These are phyloP conservation scores for Pheosia gnoma DNA, from an alignment of 2,888 invertebrate species.

Conservation along the genomic window DNA sequence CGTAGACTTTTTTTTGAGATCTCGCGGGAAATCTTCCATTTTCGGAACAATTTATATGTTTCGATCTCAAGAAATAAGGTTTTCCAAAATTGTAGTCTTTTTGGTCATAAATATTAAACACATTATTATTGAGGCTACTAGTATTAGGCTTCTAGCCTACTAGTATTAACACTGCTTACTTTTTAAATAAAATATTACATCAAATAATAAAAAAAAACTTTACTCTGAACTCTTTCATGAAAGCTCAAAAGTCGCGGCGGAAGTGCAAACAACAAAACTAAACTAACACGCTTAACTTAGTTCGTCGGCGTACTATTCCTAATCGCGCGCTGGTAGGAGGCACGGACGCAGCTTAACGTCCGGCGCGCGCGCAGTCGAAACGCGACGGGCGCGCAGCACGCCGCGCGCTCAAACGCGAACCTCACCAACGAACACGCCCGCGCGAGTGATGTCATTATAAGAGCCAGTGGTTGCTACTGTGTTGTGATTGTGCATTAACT, in stretches of 20 bases:
- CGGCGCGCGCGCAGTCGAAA: conserved; percentile 59
- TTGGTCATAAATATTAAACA: too few species aligned
- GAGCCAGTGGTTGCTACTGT: conserved; percentile 56
- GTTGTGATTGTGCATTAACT: conserved; percentile 64
- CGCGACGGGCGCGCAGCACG: conserved; percentile 71
- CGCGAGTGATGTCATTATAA: conserved; percentile 71
- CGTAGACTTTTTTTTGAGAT: too few species aligned
- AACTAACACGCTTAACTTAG: conserved; percentile 58
- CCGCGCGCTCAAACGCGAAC: conserved; percentile 57
- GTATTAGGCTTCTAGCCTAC: background rate
- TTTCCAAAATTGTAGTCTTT: too few species aligned
- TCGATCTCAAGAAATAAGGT: too few species aligned
- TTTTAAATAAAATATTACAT: background rate
- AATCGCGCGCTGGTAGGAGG: conserved; percentile 55
- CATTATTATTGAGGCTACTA: too few species aligned
- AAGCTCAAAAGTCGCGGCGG: conserved; percentile 35
- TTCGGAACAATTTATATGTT: too few species aligned
- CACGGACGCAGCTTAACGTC: conserved; percentile 39
- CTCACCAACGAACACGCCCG: conserved; percentile 45
- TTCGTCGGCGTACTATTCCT: conserved; percentile 42
- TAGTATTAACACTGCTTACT: background rate
- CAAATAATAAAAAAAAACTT: conserved; percentile 2
- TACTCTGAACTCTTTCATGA: conserved; percentile 25
- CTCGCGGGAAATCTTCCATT: too few species aligned
- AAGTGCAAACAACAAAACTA: conserved; percentile 53